A percentile compares a stretch with the other conserved stretches of the same genome.
These are phyloP conservation scores for Pharmacophagus antenor DNA, from an alignment of 2,888 invertebrate species.

Conservation along the genomic window DNA sequence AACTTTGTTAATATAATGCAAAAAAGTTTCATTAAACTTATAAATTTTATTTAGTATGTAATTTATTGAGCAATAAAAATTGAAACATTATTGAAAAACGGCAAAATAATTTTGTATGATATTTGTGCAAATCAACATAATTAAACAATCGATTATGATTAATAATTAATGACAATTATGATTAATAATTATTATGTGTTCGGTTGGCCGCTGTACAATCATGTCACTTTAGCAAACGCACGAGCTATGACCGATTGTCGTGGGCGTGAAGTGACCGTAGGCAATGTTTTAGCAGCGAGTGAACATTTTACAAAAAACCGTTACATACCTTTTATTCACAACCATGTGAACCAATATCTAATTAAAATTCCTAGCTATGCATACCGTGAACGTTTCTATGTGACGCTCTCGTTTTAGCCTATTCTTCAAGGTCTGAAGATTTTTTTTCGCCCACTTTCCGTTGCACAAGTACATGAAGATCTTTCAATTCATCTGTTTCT, in stretches of 20 bases:
- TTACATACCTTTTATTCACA: slow-evolving; percentile 26
- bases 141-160: too few relatives aligned
- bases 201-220: slow-evolving; percentile 13
- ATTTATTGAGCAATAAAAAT: too few relatives aligned
- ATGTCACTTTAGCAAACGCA: slow-evolving; percentile 22
- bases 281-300: slow-evolving; percentile 15
- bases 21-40: too few relatives aligned
- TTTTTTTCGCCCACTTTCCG: slow-evolving; percentile 19
- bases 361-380: slow-evolving; percentile 20
- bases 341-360: slow-evolving; percentile 26
- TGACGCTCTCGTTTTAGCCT: slow-evolving; percentile 3
- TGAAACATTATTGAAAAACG: too few relatives aligned
- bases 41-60: too few relatives aligned
- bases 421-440: slow-evolving; percentile 17
- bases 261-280: slow-evolving; percentile 15
- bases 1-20: too few relatives aligned
- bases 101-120: too few relatives aligned
- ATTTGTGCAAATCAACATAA: too few relatives aligned
- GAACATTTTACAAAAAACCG: slow-evolving; percentile 20
- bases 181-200: not conserved
- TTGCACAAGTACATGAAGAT: slow-evolving; percentile 4
- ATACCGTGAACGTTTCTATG: slow-evolving; percentile 17
- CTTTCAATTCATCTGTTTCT: not conserved
- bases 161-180: too few relatives aligned
- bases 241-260: slow-evolving; percentile 5